Percentiles rank a stretch among this genome's conserved stretches.
Conservation (phyloP, 2,113 vertebrate genomes). For the Octodon degus region DNA sequence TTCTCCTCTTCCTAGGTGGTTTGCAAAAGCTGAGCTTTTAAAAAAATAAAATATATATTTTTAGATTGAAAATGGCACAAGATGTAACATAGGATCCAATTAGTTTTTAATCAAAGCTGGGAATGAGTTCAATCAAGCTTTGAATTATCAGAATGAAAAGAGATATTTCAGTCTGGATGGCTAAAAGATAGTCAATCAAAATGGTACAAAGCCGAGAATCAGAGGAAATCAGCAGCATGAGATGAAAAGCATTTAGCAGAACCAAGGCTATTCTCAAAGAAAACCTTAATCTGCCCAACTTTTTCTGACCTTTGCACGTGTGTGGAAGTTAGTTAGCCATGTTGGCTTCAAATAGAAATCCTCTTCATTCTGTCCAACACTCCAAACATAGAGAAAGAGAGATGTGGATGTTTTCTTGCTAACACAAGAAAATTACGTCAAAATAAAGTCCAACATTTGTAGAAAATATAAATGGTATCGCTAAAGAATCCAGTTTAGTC, state of each 20-base stretch:
- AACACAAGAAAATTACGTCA: conserved; percentile 77
- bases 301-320: neutral
- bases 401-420: conserved; percentile 74
- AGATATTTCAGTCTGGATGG: neutral
- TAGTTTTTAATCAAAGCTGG: neutral
- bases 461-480: conserved; percentile 74
- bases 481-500: conserved; percentile 78
- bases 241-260: neutral
- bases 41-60: neutral
- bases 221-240: neutral
- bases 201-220: neutral
- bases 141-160: neutral
- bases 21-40: neutral
- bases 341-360: neutral
- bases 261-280: neutral
- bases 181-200: neutral
- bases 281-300: neutral
- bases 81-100: neutral
- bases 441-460: conserved; percentile 79
- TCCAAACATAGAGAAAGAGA: conserved; percentile 72
- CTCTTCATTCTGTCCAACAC: conserved; percentile 1
- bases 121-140: neutral
- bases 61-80: neutral
- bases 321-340: neutral
- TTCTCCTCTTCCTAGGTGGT: neutral